phyloP scores from a whole-genome alignment of 2,113 vertebrate species.

The Balaenoptera acutorostrata region DNA sequence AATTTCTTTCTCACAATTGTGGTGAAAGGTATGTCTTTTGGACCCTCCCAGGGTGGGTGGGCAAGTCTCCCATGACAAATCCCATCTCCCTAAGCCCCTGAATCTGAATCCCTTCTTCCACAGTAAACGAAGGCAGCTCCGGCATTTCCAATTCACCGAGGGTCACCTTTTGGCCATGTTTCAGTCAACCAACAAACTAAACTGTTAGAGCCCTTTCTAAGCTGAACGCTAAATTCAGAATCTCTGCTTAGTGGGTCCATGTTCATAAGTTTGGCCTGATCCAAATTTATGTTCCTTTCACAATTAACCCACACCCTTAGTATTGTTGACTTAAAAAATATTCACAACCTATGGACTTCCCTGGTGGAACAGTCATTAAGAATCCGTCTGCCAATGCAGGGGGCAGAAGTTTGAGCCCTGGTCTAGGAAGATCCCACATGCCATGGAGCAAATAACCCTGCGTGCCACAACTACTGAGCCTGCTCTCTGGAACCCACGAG shows the following conservation, averaged over 20 bases:
- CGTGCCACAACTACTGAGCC: no score
- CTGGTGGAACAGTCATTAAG: no score
- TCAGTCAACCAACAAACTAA: background rate
- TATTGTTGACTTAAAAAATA: background rate
- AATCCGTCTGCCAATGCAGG: no score
- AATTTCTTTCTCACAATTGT: background rate
- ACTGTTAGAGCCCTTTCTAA: background rate
- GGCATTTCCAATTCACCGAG: background rate
- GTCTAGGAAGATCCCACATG: no score
- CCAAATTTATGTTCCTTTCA: background rate
- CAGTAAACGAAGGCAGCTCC: background rate
- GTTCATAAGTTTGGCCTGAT: background rate
- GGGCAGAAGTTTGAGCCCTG: no score
- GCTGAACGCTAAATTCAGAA: background rate
- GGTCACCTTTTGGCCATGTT: background rate
- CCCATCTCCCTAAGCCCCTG: background rate
- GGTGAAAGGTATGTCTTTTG: background rate
- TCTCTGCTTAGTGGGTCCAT: background rate
- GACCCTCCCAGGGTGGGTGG: background rate
- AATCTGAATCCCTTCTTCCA: background rate
- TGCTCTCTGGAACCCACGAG: no score
- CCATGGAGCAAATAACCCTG: no score
- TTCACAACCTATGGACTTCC: background rate
- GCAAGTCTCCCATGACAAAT: background rate
- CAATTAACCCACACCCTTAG: background rate